Evolutionary conservation across 2,888 invertebrate genomes (phyloP).

Genomic region (Gymnocheta viridis): DNA sequence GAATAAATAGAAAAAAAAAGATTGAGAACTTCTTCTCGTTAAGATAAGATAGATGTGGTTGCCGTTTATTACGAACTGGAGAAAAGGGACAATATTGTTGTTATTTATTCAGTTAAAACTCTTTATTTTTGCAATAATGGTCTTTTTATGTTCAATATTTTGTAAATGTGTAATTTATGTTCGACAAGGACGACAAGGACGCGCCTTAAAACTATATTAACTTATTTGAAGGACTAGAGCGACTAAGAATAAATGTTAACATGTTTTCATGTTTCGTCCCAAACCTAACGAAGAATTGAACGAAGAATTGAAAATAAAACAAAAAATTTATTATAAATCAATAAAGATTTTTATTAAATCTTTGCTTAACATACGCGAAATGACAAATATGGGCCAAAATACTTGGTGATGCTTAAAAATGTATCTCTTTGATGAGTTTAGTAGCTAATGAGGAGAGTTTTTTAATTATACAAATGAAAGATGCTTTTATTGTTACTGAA

Average conservation of each 20-base stretch:
- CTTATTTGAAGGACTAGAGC: background rate
- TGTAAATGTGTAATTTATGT: slow-evolving; percentile 18
- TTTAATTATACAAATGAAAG: no score
- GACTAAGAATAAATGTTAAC: background rate
- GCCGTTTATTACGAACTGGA: slow-evolving; percentile 7
- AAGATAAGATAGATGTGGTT: slow-evolving; percentile 45
- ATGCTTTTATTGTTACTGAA: no score
- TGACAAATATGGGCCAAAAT: no score
- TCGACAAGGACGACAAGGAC: background rate
- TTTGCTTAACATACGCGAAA: no score
- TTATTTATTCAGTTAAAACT: slow-evolving; percentile 22
- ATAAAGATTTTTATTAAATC: no score
- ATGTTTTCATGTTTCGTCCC: background rate
- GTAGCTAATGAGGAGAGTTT: no score
- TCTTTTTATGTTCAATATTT: slow-evolving; percentile 8
- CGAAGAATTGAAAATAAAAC: no score
- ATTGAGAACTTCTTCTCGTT: background rate
- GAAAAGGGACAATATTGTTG: background rate
- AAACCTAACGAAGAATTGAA: no score
- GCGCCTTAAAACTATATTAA: slow-evolving; percentile 20
- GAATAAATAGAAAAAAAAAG: background rate
- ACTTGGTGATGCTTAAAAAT: no score
- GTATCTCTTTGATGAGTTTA: no score
- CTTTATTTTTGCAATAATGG: slow-evolving; percentile 23
- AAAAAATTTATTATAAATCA: no score